Conservation (phyloP, 2,888 invertebrate species). For the Drosophila neonasuta region DNA sequence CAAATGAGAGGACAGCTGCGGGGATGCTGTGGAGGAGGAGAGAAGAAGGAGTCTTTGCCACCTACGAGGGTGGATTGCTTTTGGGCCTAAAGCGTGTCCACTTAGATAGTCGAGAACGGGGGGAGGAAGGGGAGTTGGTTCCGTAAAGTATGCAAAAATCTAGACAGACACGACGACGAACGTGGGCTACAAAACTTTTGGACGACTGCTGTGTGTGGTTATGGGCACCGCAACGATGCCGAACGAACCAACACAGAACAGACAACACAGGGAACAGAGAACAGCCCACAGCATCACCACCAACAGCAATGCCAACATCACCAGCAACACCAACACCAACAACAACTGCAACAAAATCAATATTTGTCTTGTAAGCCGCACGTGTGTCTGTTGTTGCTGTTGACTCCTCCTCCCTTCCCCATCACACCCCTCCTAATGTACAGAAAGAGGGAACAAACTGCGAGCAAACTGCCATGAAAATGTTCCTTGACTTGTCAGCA, state of each 20-base stretch:
- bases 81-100: background rate
- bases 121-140: background rate
- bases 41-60: background rate
- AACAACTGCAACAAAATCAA: conserved; percentile 65
- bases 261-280: background rate
- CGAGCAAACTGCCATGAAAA: conserved; percentile 32
- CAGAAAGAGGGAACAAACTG: background rate
- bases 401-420: background rate
- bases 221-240: conserved; percentile 44
- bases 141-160: conserved; percentile 49
- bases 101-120: background rate
- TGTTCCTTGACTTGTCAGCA: conserved; percentile 31
- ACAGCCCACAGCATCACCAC: conserved; percentile 10
- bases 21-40: too few relatives aligned
- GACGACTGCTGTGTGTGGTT: conserved; percentile 59
- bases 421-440: background rate
- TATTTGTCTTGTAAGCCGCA: conserved; percentile 75
- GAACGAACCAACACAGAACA: conserved; percentile 8
- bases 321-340: conserved; percentile 21
- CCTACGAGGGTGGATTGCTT: background rate
- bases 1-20: conserved; percentile 25
- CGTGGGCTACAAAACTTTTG: conserved; percentile 51
- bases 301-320: conserved; percentile 6
- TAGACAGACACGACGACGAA: conserved; percentile 35
- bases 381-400: conserved; percentile 51